Evolutionary conservation across 2,888 invertebrate species (phyloP), one percentile per base, ranked within the genome.

Genomic region (Apeira syringaria): DNA sequence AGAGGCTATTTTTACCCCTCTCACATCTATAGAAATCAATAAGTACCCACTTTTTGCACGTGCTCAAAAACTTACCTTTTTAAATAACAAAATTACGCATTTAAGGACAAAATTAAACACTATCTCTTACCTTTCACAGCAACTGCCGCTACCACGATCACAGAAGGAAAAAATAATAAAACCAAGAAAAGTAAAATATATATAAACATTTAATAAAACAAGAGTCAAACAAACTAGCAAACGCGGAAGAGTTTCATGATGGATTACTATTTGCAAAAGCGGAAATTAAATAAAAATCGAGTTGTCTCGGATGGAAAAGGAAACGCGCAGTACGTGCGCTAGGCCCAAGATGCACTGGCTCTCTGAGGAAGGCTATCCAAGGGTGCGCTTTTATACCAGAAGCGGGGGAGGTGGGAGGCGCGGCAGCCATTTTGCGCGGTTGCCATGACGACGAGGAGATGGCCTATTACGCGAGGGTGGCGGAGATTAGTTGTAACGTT

Each of bases 381-480:
- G 80, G 77, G 76, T 53, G 69, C 62, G 72, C 62, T 83, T 89
- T 63, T 87, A 89, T 86, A 87, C 71, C 53, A 62, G 58, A 63
- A 64, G 72, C 64, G 56, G 59, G 63, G 10, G 68, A 37, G 60
- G 71, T 59, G 70, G 74, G 75, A 74, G 72, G 65, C 50, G 41
- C 55, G 64, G 67, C 88, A 74, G 88, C 88, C 88, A 88, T 88
- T 83, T 89, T 88, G 81, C 60, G 62, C 64, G 63, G 86, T 88
- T 70, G 55, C 81, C 61, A 87, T 85, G 57, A 84, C 56, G 60
- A 88, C 83, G 68, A 79, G 87, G 88, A 89, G 88, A 89, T 88
- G 88, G 88, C 87, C 88, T 88, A 89, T 89, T 89, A 89, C 76
- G 75, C 75, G 76, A 83, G 86, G 87, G 87, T 85, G 86, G 87